phyloP scores from a whole-genome alignment of 2,113 vertebrate species.

The Anguilla japonica region DNA sequence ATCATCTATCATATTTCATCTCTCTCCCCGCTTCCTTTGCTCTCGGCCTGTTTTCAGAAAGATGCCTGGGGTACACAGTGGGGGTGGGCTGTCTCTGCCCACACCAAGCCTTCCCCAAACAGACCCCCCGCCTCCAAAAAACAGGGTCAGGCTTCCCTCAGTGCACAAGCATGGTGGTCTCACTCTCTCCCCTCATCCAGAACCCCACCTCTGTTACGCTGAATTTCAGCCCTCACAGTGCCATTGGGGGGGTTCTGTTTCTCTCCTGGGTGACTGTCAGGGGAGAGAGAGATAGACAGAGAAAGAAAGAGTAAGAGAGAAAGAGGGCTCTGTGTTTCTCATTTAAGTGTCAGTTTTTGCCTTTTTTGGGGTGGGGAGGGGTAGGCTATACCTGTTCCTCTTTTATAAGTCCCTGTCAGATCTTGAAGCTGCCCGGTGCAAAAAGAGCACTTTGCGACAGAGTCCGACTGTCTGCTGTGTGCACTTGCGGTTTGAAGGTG shows the following conservation, averaged over 20 bases:
- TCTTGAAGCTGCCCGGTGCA: no score
- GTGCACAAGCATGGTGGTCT: not conserved
- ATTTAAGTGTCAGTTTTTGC: no score
- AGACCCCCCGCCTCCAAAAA: not conserved
- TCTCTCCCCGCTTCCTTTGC: not conserved
- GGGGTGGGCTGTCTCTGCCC: not conserved
- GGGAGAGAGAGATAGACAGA: not conserved
- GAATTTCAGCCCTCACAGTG: not conserved
- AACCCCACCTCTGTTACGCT: not conserved
- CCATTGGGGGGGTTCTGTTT: not conserved
- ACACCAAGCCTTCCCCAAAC: not conserved
- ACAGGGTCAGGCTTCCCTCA: not conserved
- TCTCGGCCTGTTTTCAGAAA: not conserved
- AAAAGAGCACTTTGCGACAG: no score
- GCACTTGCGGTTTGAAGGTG: no score
- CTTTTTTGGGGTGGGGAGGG: no score
- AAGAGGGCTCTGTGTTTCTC: not conserved
- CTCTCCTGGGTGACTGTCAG: not conserved
- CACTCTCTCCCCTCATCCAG: not conserved
- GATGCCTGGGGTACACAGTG: not conserved
- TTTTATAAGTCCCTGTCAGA: no score
- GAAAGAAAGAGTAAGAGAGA: not conserved
- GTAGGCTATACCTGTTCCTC: no score
- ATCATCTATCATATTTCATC: no score
- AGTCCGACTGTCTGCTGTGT: no score